Percentiles rank a stretch among this genome's conserved stretches.
phyloP scores from a whole-genome alignment of 2,113 vertebrate species.

The Riparia riparia region DNA sequence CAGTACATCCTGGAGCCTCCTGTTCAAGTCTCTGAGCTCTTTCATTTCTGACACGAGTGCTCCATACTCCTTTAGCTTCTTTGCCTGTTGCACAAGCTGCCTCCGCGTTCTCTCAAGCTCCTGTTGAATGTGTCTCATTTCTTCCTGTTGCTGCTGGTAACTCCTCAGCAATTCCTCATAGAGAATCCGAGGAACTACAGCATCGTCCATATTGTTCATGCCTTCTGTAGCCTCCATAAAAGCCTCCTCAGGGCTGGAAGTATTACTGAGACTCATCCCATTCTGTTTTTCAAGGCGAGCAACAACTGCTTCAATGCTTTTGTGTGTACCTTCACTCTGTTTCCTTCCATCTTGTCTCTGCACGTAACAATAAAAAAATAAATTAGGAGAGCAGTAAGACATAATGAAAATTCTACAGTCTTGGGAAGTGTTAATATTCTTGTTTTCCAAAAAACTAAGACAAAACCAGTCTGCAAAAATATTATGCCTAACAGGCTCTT shows the following conservation, averaged over 20 bases:
- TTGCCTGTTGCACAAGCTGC: conserved; percentile 97
- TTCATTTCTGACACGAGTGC: conserved; percentile 96
- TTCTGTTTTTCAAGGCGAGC: conserved; percentile 90
- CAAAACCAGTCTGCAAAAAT: not conserved
- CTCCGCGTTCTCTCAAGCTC: conserved; percentile 95
- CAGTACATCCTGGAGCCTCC: conserved; percentile 95
- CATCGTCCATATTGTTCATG: conserved; percentile 81
- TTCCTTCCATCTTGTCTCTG: conserved; percentile 85
- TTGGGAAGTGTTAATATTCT: not conserved
- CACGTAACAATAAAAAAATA: conserved; percentile 49
- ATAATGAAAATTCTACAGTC: not conserved
- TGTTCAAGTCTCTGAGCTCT: conserved; percentile 98
- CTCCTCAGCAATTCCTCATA: conserved; percentile 96
- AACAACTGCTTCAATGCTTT: conserved; percentile 96
- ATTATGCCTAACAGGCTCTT: not conserved
- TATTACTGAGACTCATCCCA: conserved; percentile 79
- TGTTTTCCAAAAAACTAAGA: not conserved
- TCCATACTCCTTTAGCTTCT: conserved; percentile 97
- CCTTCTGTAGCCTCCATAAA: conserved; percentile 78
- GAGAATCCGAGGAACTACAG: conserved; percentile 90
- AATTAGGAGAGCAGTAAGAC: not conserved
- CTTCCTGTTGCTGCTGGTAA: conserved; percentile 97
- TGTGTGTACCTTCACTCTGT: conserved; percentile 82
- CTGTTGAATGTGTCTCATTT: conserved; percentile 96
- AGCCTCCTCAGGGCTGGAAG: conserved; percentile 77